Evolutionary conservation across 2,888 invertebrate species (phyloP).

Genomic region (Leucozona laternaria): DNA sequence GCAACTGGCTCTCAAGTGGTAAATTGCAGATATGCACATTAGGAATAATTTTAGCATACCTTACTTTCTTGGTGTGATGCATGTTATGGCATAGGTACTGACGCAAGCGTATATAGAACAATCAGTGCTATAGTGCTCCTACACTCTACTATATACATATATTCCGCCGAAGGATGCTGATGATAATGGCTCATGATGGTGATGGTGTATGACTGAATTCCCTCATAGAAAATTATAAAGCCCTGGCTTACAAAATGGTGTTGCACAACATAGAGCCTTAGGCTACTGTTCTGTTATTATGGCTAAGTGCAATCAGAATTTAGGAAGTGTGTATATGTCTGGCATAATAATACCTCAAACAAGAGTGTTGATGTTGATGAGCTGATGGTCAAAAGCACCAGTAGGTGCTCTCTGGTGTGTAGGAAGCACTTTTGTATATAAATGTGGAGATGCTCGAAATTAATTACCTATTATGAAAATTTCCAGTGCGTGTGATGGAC

Average conservation of each 20-base stretch:
- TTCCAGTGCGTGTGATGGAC: conserved; percentile 1
- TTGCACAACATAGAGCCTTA: not conserved
- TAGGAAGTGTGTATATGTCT: conserved; percentile 43
- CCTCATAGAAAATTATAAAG: conserved; percentile 32
- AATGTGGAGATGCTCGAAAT: not conserved
- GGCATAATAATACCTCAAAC: conserved; percentile 45
- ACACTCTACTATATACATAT: not conserved
- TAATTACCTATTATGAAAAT: conserved; percentile 18
- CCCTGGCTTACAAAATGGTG: not conserved
- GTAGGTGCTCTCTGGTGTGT: not conserved
- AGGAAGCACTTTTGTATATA: not conserved
- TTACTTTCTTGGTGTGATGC: not conserved
- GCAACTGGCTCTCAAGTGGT: conserved; percentile 44
- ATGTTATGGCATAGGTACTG: not conserved
- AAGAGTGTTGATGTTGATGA: conserved; percentile 58
- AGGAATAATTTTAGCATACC: conserved; percentile 60
- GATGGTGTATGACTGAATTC: conserved; percentile 38
- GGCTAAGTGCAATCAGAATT: conserved; percentile 62
- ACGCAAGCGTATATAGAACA: conserved; percentile 16
- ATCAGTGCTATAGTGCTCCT: conserved; percentile 33
- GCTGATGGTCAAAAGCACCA: not conserved
- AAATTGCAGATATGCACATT: conserved; percentile 66
- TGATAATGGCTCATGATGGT: conserved; percentile 39
- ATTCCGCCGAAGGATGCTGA: conserved; percentile 36
- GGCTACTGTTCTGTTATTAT: conserved; percentile 47